Conservation (phyloP, 2,113 vertebrate genomes). For the Vicugna pacos region DNA sequence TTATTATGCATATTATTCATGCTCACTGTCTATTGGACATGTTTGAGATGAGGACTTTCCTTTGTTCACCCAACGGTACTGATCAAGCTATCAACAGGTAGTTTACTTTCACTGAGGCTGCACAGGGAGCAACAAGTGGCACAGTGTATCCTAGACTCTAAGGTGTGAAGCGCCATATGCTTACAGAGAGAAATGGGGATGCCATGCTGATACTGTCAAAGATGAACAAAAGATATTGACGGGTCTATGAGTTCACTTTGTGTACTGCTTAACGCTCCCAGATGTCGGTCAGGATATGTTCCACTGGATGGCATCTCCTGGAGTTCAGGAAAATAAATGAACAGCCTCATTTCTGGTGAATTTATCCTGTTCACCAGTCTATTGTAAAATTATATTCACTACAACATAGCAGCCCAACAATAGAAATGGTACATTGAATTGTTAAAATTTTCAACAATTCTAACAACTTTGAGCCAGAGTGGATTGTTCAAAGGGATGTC, state of each 20-base stretch:
- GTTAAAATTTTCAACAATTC: slow-evolving; percentile 24
- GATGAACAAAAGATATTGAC: background rate
- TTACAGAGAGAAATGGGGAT: background rate
- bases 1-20: background rate
- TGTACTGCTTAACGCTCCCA: background rate
- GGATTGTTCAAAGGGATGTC: slow-evolving; percentile 18
- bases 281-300: background rate
- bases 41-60: background rate
- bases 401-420: slow-evolving; percentile 42
- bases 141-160: background rate
- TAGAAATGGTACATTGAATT: slow-evolving; percentile 57
- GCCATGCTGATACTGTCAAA: background rate
- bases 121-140: background rate
- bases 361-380: slow-evolving; percentile 1
- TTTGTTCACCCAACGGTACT: background rate
- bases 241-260: background rate
- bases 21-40: background rate
- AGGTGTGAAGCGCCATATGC: background rate
- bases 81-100: background rate
- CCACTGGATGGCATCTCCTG: background rate
- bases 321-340: slow-evolving; percentile 3
- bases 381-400: slow-evolving; percentile 54
- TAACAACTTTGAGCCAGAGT: slow-evolving; percentile 48
- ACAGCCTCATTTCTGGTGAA: background rate
- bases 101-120: background rate